Conservation (phyloP, 2,888 invertebrate species). For the Calliscelio sp. region DNA sequence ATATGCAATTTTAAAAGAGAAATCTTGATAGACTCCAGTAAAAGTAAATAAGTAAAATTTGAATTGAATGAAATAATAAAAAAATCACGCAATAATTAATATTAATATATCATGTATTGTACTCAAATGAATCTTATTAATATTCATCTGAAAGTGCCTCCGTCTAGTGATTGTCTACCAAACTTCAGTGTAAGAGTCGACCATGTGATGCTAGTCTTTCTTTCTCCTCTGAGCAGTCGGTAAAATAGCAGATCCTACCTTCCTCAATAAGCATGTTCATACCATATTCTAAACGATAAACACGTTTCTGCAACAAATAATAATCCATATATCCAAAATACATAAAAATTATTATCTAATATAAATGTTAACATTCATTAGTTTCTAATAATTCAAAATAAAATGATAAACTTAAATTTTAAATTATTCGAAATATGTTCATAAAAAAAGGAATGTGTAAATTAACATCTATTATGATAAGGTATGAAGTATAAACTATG, state of each 20-base stretch:
- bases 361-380: no score
- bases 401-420: no score
- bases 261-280: no score
- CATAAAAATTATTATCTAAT: no score
- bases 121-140: slow-evolving; percentile 26
- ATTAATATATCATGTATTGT: slow-evolving; percentile 8
- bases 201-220: slow-evolving; percentile 34
- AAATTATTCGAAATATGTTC: neutral
- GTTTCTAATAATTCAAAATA: no score
- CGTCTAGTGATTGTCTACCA: slow-evolving; percentile 81
- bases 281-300: no score
- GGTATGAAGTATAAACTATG: neutral
- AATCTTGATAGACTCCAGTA: no score
- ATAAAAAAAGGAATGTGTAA: no score
- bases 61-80: no score
- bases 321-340: no score
- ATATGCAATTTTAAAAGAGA: neutral
- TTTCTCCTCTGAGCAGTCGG: slow-evolving; percentile 62
- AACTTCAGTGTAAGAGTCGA: slow-evolving; percentile 71
- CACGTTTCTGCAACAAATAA: no score
- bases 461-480: neutral
- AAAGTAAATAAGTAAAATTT: neutral
- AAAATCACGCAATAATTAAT: no score
- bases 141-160: slow-evolving; percentile 80
- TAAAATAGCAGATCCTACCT: slow-evolving; percentile 58